Percentiles rank a stretch among this genome's conserved stretches.
These are phyloP conservation scores for Myiotriccus ornatus DNA, from an alignment of 2,797 vertebrate genomes.

Conservation along the genomic window DNA sequence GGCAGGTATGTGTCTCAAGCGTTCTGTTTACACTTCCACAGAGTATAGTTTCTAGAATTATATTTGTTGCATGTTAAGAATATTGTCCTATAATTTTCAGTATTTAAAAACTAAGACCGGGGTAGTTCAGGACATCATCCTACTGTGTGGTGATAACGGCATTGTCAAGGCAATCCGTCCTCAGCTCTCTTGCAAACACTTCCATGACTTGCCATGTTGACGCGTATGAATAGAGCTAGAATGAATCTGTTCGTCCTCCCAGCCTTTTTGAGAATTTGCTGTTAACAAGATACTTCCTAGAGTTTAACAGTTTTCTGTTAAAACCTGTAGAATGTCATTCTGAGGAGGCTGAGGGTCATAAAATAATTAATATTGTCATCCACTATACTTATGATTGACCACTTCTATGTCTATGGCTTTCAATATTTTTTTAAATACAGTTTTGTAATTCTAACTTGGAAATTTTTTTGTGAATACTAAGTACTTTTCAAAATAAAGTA, in stretches of 20 bases:
- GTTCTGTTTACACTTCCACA: background rate
- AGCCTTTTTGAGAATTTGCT: background rate
- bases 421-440: background rate
- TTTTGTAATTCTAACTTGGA: background rate
- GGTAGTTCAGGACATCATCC: background rate
- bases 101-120: background rate
- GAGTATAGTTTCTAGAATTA: background rate
- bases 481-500: background rate
- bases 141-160: rapidly evolving
- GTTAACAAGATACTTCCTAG: background rate
- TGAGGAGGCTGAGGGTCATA: background rate
- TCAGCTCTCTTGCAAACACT: background rate
- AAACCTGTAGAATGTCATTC: background rate
- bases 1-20: background rate
- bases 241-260: background rate
- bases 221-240: background rate
- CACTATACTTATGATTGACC: background rate
- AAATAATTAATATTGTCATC: background rate
- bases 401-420: background rate
- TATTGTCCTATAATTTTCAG: background rate
- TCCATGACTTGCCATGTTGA: background rate
- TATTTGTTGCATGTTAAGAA: background rate
- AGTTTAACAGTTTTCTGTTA: background rate
- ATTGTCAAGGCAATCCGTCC: background rate
- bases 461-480: background rate